Evolutionary conservation across 2,113 vertebrate species (phyloP).

Genomic region (Antechinus flavipes): DNA sequence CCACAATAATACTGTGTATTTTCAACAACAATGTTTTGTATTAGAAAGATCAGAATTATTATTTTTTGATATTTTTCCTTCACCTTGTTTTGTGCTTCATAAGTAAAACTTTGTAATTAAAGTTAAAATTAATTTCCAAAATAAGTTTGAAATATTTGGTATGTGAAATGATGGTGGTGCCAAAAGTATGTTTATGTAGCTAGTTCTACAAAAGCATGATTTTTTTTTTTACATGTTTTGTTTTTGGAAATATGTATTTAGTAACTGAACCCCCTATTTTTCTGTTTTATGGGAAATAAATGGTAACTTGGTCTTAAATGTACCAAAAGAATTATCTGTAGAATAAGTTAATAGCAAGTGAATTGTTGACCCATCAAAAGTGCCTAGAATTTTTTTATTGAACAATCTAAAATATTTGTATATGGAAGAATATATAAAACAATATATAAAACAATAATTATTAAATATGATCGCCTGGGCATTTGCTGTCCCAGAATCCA

Average conservation of each 20-base stretch:
- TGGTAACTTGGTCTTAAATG: slow-evolving; percentile 36
- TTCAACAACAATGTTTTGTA: slow-evolving; percentile 5
- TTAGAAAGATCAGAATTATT: slow-evolving; percentile 23
- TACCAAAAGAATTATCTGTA: background rate
- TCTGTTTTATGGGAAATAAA: slow-evolving; percentile 54
- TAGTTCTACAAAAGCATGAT: slow-evolving; percentile 55
- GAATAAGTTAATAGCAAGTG: background rate
- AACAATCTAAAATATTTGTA: background rate
- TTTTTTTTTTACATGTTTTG: slow-evolving; percentile 56
- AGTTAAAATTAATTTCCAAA: slow-evolving; percentile 40
- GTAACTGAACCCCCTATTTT: background rate
- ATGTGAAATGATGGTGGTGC: slow-evolving; percentile 38
- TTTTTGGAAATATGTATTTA: background rate
- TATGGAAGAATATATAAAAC: background rate
- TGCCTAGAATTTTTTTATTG: background rate
- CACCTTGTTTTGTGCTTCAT: slow-evolving; percentile 45
- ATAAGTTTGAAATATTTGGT: slow-evolving; percentile 14
- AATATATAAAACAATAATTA: background rate
- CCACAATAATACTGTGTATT: background rate
- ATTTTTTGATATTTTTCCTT: slow-evolving; percentile 6
- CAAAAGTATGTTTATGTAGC: slow-evolving; percentile 38
- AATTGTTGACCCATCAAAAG: background rate
- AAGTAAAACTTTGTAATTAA: slow-evolving; percentile 53
- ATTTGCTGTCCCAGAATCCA: background rate
- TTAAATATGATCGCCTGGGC: slow-evolving; percentile 21